Evolutionary conservation across 2,113 vertebrate genomes (phyloP).

Genomic region (Neolamprologus modestus): DNA sequence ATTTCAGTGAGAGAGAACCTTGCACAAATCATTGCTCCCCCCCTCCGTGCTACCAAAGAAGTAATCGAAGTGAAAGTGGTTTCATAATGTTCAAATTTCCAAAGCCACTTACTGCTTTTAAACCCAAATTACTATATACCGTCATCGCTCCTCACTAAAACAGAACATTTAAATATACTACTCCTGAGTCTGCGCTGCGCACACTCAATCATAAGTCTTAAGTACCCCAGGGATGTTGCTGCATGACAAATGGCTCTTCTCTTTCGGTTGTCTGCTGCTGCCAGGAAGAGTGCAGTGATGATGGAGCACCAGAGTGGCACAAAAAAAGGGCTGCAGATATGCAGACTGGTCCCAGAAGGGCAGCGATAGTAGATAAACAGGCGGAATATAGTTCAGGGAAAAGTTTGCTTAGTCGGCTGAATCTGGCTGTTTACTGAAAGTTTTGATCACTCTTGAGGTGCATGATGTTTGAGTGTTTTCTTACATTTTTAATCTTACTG

Average conservation of each 20-base stretch:
- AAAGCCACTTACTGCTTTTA: not conserved
- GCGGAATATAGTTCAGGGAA: too few species aligned
- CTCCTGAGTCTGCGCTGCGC: not conserved
- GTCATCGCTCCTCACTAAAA: not conserved
- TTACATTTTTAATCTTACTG: not conserved
- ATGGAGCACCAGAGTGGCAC: not conserved
- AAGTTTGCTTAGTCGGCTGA: not conserved
- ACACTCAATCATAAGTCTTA: not conserved
- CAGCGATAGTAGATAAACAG: too few species aligned
- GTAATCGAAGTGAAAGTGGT: not conserved
- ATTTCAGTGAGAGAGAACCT: not conserved
- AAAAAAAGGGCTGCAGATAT: not conserved
- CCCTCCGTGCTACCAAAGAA: not conserved
- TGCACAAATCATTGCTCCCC: not conserved
- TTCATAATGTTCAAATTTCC: not conserved
- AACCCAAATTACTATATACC: not conserved
- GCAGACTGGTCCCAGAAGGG: not conserved
- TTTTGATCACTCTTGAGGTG: not conserved
- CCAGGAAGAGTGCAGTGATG: not conserved
- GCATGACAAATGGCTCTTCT: constrained; percentile 18
- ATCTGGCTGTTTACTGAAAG: not conserved
- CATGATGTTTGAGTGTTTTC: not conserved
- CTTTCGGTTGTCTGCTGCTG: not conserved
- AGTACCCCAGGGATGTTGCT: not conserved
- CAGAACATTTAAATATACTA: not conserved